These are phyloP conservation scores for Hycleus cichorii DNA, from an alignment of 1,140 invertebrate species.

Conservation along the genomic window DNA sequence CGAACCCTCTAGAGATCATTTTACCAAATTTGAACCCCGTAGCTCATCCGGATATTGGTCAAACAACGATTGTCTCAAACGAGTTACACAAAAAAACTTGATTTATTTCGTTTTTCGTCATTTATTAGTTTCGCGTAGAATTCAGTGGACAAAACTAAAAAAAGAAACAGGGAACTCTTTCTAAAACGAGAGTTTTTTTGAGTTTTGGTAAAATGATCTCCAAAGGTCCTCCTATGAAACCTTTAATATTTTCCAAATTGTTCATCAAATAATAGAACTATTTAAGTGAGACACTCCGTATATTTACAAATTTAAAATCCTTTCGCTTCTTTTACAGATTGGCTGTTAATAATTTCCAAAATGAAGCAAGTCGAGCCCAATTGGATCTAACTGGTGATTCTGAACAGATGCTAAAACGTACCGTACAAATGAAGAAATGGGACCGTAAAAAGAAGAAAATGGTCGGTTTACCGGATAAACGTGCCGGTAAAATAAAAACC, in stretches of 20 bases:
- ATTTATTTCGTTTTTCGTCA: too few relatives aligned
- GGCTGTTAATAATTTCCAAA: slow-evolving; percentile 58
- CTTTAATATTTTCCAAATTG: too few relatives aligned
- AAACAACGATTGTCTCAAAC: too few relatives aligned
- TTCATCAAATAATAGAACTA: too few relatives aligned
- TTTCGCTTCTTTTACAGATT: slow-evolving; percentile 43
- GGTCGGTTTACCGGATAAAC: slow-evolving; percentile 52
- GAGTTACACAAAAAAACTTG: too few relatives aligned
- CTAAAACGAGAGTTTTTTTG: background rate
- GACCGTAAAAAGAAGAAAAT: slow-evolving; percentile 81
- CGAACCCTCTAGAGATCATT: too few relatives aligned
- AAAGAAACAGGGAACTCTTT: too few relatives aligned
- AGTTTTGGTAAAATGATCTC: background rate
- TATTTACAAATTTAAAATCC: background rate
- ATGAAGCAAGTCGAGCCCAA: slow-evolving; percentile 56
- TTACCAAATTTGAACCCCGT: too few relatives aligned
- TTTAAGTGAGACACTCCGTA: too few relatives aligned
- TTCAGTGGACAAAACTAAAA: too few relatives aligned
- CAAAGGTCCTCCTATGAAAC: background rate
- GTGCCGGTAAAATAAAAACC: slow-evolving; percentile 79
- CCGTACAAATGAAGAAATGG: slow-evolving; percentile 58
- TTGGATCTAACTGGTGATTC: slow-evolving; percentile 72
- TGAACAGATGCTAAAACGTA: slow-evolving; percentile 47
- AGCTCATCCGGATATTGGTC: too few relatives aligned
- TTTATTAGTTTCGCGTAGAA: too few relatives aligned